Evolutionary conservation across 2,113 vertebrate genomes (phyloP), one percentile per base, ranked within the genome.

Genomic region (Melospiza georgiana): DNA sequence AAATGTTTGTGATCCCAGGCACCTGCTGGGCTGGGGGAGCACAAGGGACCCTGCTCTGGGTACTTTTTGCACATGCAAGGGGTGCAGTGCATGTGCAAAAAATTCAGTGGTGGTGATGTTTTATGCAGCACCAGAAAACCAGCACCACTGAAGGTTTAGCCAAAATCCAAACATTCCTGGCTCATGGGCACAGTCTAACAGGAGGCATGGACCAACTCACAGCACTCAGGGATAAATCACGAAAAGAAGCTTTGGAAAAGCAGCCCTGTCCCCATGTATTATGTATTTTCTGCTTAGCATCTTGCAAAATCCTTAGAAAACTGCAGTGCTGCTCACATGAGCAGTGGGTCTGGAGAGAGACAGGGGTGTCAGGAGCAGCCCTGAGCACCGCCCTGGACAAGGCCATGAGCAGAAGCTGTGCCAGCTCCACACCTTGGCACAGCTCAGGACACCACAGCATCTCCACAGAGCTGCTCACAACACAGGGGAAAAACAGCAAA

Each of bases 101-200:
- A 30, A 30, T 54, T 11, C 16, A 7, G 28, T 30, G 28, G 16
- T 30, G 51, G 27, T 28, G 28, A 18, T 54, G 52, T 54, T 30
- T 52, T 54, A 54, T 17, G 21, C 51, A 55, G 35, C 27, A 54
- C 0, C 0, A 49, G 20, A 43, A 84, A 84, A 74, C 12, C 4
- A 6, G 37, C 9, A 4, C 5, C 37, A 11, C 62, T 20, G 27
- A 28, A 46, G 51, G 43, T 61, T 77, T n/a, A 81, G 5, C 31
- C 63, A n/a, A 72, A 90, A 63, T 21, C 43, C 69, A 58, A 14
- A n/a, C 16, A 71, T 7, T 7, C 69, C 54, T 28, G 41, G 52
- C 20, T 73, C 22, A 15, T 2, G 3, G 30, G 2, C 25, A 52
- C 4, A 41, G 27, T 9, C 27, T 25, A 25, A 27, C 0, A 0